Conservation (phyloP, 2,797 vertebrate genomes). For the Huso huso region DNA sequence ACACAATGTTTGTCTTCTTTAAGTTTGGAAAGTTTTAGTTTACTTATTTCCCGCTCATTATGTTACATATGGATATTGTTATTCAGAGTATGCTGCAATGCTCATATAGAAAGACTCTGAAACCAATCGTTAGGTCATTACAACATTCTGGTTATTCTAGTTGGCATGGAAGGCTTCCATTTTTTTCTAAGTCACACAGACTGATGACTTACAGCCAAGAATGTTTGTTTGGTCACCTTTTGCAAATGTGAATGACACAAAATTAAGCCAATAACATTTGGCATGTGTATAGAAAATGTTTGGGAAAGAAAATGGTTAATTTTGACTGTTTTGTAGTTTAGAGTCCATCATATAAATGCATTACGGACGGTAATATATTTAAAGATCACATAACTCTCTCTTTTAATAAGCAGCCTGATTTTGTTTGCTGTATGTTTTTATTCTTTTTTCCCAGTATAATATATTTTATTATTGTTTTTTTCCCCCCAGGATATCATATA, state of each 20-base stretch:
- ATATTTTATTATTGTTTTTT: no score
- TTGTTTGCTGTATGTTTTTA: no score
- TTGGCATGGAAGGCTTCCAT: slow-evolving; percentile 71
- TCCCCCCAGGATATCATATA: no score
- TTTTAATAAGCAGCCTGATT: no score
- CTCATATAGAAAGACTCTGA: slow-evolving; percentile 46
- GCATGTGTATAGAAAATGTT: background rate
- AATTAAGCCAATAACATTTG: slow-evolving; percentile 50
- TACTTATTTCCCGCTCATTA: no score
- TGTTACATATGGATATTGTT: slow-evolving; percentile 17
- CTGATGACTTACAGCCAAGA: slow-evolving; percentile 72
- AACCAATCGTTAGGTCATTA: slow-evolving; percentile 66
- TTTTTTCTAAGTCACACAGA: slow-evolving; percentile 60
- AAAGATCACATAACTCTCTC: no score
- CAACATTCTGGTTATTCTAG: slow-evolving; percentile 50
- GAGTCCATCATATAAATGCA: no score
- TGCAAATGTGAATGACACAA: slow-evolving; percentile 63
- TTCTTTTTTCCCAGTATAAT: no score
- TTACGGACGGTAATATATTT: no score
- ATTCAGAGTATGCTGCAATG: slow-evolving; percentile 40
- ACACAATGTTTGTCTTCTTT: no score
- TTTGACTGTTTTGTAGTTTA: background rate
- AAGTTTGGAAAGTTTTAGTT: no score
- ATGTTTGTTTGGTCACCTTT: slow-evolving; percentile 70
- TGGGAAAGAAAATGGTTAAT: background rate